Conservation (phyloP, 1,140 invertebrate genomes). For the Drosophila persimilis region DNA sequence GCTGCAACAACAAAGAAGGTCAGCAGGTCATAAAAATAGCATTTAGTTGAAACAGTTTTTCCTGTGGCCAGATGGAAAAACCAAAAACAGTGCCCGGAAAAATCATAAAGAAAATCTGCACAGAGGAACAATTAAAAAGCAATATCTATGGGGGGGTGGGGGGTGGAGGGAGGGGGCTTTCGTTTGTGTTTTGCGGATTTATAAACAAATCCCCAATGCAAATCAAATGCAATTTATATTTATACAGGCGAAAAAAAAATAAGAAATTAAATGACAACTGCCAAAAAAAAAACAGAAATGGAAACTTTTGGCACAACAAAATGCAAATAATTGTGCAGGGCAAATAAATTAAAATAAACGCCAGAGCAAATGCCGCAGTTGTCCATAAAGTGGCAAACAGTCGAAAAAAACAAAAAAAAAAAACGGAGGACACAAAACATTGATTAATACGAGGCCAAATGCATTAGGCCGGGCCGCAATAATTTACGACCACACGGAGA, state of each 20-base stretch:
- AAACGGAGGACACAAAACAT: conserved; percentile 61
- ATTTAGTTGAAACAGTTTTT: conserved; percentile 28
- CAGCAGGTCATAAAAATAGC: conserved; percentile 14
- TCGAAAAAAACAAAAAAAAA: conserved; percentile 20
- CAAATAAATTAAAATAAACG: conserved; percentile 70
- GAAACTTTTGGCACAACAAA: conserved; percentile 47
- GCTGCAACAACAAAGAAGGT: conserved; percentile 4
- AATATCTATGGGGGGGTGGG: conserved; percentile 52
- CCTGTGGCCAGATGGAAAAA: conserved; percentile 36
- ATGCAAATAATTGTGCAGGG: conserved; percentile 67
- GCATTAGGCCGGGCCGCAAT: conserved; percentile 67
- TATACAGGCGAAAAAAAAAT: conserved; percentile 39
- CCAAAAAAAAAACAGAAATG: conserved; percentile 26
- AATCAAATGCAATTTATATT: conserved; percentile 73
- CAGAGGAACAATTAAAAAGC: conserved; percentile 68
- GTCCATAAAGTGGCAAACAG: conserved; percentile 16
- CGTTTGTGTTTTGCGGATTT: conserved; percentile 64
- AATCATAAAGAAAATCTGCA: conserved; percentile 42
- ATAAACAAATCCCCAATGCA: conserved; percentile 75
- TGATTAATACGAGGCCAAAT: conserved; percentile 79
- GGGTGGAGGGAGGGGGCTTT: neutral
- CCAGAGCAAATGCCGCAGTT: conserved; percentile 33
- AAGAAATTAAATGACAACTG: conserved; percentile 36
- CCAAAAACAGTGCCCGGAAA: neutral
- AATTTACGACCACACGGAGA: conserved; percentile 53